Conservation (phyloP, 2,888 invertebrate genomes). For the Chouioia cunea region DNA sequence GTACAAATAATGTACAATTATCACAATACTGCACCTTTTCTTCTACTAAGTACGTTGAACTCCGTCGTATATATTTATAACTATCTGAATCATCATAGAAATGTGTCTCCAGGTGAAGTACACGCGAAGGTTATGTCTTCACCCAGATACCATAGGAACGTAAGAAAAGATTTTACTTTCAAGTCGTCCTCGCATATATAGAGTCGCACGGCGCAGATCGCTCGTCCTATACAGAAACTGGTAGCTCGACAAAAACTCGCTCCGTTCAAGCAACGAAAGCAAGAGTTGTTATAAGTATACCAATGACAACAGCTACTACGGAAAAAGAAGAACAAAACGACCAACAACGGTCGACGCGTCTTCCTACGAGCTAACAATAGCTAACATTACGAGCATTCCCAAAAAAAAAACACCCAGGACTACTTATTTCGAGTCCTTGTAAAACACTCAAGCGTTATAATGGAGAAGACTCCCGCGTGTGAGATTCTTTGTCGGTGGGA, state of each 20-base stretch:
- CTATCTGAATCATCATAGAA: too few species aligned
- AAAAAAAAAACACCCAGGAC: conserved; percentile 10
- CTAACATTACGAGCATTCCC: too few species aligned
- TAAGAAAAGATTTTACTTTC: conserved; percentile 9
- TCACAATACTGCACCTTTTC: too few species aligned
- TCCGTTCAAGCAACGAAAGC: background rate
- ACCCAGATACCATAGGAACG: conserved; percentile 1
- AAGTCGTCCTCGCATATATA: too few species aligned
- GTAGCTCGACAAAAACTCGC: background rate
- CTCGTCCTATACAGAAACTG: conserved; percentile 6
- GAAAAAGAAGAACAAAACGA: conserved; percentile 3
- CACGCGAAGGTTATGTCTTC: background rate
- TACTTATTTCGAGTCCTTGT: conserved; percentile 29
- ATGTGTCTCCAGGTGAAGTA: too few species aligned
- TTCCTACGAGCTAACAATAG: background rate
- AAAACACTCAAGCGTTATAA: conserved; percentile 7
- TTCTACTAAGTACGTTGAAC: too few species aligned
- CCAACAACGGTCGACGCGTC: conserved; percentile 4
- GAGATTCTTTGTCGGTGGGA: background rate
- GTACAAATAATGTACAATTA: too few species aligned
- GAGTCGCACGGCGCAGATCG: too few species aligned
- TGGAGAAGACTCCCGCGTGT: too few species aligned
- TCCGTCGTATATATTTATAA: too few species aligned
- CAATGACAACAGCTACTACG: background rate
- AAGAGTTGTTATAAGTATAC: background rate